These are phyloP conservation scores for Tenualosa thibaudeaui DNA, from an alignment of 2,797 vertebrate genomes.

Conservation along the genomic window DNA sequence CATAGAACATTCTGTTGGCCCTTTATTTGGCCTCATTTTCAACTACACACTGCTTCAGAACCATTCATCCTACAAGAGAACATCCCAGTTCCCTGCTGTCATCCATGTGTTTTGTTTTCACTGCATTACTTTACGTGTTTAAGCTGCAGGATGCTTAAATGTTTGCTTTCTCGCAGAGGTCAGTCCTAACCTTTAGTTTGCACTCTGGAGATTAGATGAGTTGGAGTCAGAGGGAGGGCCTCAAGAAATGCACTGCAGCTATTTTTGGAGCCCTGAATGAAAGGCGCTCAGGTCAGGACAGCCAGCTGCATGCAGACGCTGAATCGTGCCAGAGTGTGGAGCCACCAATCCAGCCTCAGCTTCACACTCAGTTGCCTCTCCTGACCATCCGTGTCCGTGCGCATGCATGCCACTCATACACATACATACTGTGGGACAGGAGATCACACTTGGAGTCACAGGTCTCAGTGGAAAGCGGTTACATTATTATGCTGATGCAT, in stretches of 20 bases:
- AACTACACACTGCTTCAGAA: too few relatives aligned
- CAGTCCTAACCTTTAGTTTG: background rate
- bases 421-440: background rate
- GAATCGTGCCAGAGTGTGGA: background rate
- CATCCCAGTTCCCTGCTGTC: too few relatives aligned
- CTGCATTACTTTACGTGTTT: background rate
- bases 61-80: too few relatives aligned
- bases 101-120: too few relatives aligned
- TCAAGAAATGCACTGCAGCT: background rate
- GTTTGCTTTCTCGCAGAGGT: background rate
- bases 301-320: background rate
- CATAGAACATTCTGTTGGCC: too few relatives aligned
- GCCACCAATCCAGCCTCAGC: background rate
- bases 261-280: background rate
- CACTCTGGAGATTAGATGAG: background rate
- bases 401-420: background rate
- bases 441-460: background rate
- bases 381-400: background rate
- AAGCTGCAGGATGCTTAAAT: background rate
- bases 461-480: background rate
- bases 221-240: background rate
- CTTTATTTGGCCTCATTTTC: too few relatives aligned
- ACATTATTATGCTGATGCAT: background rate
- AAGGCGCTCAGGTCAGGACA: background rate
- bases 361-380: background rate